Evolutionary conservation across 2,113 vertebrate species (phyloP), one percentile per base, ranked within the genome.

Genomic region (Ahaetulla prasina): DNA sequence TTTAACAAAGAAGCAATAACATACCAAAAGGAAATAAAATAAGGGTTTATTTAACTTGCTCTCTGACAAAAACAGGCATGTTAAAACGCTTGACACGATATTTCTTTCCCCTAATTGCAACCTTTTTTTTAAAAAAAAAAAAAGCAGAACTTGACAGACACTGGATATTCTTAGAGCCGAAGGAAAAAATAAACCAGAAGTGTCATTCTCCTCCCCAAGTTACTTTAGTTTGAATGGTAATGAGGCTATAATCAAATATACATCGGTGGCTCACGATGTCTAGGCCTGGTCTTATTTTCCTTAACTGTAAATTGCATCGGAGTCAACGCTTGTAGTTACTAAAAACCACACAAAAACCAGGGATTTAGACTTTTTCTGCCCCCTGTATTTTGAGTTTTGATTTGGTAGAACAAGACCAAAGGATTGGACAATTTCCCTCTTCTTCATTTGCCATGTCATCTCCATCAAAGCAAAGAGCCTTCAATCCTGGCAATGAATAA

Each of bases 41-140:
- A 35, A 74, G 91, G 53, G 74, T 90, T 91, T 84, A 88, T 90
- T 80, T 93, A 95, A 94, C 93, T 89, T 88, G 90, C 88, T 93
- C 63, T 88, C 45, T 89, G 90, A 50, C 74, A 85, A 53, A 35
- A 95, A 93, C 63, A 91, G 54, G 85, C 92, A 87, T 91, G 87
- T 91, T 93, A 92, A 94, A 57, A 43, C 74, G 49, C n/a, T 53
- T 10, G 88, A 49, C 22, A 52, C 88, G 87, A 45, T 22, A 49
- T 94, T 53, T 90, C 54, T 92, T 74, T 87, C 16, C 68, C 30
- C 16, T 90, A 74, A 87, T 87, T 52, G 55, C 74, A 63, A 50
- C 74, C 25, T 60, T 16, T 85, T 49, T 52, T 52, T 52, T 52
- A 3, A 52, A 45, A 45, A 45, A 45, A 45, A 45, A 60, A 87